Conservation (phyloP, 2,888 invertebrate genomes). For the Drosophila monieri region DNA sequence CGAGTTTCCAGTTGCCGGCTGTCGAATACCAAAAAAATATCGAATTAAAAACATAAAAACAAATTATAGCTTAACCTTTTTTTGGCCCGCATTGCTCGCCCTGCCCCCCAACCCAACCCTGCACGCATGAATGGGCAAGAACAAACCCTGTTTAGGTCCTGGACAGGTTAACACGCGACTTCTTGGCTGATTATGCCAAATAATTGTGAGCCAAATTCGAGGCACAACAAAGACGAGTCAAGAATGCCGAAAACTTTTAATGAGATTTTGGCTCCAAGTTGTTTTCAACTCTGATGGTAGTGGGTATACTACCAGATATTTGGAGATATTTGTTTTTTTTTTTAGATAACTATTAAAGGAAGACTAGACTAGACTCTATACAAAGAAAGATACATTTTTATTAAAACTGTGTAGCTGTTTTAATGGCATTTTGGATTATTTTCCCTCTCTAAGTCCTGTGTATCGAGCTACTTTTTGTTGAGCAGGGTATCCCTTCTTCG, state of each 20-base stretch:
- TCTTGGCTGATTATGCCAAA: conserved; percentile 45
- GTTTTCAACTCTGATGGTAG: conserved; percentile 1
- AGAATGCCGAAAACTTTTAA: conserved; percentile 67
- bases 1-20: conserved; percentile 46
- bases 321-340: neutral
- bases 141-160: conserved; percentile 26
- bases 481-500: conserved; percentile 8
- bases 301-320: too few relatives aligned
- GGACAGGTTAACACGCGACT: conserved; percentile 50
- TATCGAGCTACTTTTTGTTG: neutral
- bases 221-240: conserved; percentile 46
- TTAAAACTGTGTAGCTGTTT: neutral
- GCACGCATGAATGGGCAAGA: conserved; percentile 46
- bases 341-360: neutral
- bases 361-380: neutral
- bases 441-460: too few relatives aligned
- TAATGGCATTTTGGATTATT: too few relatives aligned
- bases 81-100: conserved; percentile 11
- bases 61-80: conserved; percentile 47
- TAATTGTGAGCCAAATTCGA: conserved; percentile 54
- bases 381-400: neutral
- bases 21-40: conserved; percentile 18
- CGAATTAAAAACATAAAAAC: conserved; percentile 31
- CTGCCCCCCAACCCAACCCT: neutral
- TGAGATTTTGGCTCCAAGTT: conserved; percentile 60